Conservation (phyloP, 1,140 invertebrate species). For the Pseudomyrmex sp. region DNA sequence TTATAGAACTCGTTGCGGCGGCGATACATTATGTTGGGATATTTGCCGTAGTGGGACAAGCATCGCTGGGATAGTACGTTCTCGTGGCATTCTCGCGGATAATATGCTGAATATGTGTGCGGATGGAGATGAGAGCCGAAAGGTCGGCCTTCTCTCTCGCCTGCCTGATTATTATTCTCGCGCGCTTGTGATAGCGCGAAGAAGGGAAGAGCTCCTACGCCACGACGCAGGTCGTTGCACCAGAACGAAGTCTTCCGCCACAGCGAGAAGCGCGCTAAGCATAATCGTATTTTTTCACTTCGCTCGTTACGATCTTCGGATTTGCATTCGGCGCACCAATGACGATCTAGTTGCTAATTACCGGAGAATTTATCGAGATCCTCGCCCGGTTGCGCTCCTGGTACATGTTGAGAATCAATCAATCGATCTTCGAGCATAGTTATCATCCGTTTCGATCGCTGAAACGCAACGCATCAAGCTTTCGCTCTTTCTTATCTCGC, state of each 20-base stretch:
- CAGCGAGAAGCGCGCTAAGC: constrained; percentile 58
- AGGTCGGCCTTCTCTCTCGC: constrained; percentile 59
- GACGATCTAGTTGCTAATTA: constrained; percentile 74
- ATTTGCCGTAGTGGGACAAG: constrained; percentile 44
- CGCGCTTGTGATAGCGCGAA: constrained; percentile 56
- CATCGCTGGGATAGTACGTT: constrained; percentile 34
- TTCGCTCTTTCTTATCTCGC: not conserved
- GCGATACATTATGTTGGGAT: constrained; percentile 52
- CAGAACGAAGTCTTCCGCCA: constrained; percentile 62
- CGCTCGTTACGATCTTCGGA: not conserved
- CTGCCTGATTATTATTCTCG: constrained; percentile 66
- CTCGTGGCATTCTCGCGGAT: constrained; percentile 41
- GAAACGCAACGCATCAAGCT: not conserved
- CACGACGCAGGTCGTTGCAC: constrained; percentile 71
- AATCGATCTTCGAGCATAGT: constrained; percentile 14
- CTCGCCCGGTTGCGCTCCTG: not conserved
- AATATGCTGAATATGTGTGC: constrained; percentile 41
- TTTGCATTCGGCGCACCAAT: constrained; percentile 9
- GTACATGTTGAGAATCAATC: not conserved
- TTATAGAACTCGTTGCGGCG: constrained; percentile 48
- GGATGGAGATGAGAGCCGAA: constrained; percentile 48
- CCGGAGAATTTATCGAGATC: constrained; percentile 76
- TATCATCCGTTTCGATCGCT: constrained; percentile 30
- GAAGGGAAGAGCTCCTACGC: constrained; percentile 68
- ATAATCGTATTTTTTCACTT: constrained; percentile 77